Base-by-base conservation (phyloP, 2,888 invertebrate species). In the Teleogryllus oceanicus region DNA sequence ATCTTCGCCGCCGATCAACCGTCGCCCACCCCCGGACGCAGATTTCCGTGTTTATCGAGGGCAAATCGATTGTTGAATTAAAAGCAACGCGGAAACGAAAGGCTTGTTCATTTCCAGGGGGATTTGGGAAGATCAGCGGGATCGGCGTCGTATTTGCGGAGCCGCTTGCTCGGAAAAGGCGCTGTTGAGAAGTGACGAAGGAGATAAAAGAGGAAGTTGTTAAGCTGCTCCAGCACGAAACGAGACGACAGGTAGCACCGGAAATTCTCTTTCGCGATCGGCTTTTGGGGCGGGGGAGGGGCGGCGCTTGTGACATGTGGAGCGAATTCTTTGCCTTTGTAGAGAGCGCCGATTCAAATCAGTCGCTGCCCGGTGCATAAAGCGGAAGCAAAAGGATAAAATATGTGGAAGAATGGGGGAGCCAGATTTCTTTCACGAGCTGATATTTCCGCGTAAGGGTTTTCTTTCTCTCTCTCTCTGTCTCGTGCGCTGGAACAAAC, bases 391-490 rank as follows among this genome's bases (percentile, higher is more conserved):
- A 62, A 62, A 62, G 62, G 62, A 62, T 62, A 62, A 62, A 62
- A 62, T 62, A 62, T 62, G 62, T 13, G 62, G n/a, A 62, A n/a
- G 62, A 62, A 62, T 62, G 13, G 16, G 16, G 0, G 62, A 62
- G 62, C 62, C 62, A 62, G 62, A 62, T 62, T 62, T 62, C 62
- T 62, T 62, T 62, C 62, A 18, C 62, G n/a, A 62, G n/a, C 62
- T 62, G 16, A 62, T 16, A 62, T 62, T 62, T 8, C 62, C 62
- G 13, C n/a, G 16, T 5, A 62, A 62, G 62, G n/a, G 62, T 62
- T 62, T 62, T n/a, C 62, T n/a, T 18, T n/a, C 62, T n/a, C n/a
- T 62, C 62, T 62, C 37, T 8, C 37, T 37, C 37, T 37, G 37
- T 37, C 37, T 37, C 8, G 37, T 8, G 37, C 37, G 37, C 37